Evolutionary conservation across 2,113 vertebrate genomes (phyloP), one percentile per base, ranked within the genome.

Genomic region (Nibea albiflora): DNA sequence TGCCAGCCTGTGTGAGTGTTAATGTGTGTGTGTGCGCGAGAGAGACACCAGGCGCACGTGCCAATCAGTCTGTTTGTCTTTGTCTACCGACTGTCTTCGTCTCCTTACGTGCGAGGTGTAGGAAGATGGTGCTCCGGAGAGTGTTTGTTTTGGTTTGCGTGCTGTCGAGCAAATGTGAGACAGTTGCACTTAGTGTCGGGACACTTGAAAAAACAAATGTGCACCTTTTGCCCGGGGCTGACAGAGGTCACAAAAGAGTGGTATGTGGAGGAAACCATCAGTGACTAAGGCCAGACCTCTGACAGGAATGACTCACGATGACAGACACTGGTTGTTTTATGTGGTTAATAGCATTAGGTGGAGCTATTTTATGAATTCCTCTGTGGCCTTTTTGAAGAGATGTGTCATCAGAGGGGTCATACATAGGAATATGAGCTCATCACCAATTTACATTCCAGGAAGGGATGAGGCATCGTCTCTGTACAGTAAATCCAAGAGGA

Each of bases 191-290:
- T 16, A 42, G 50, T 76, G 78, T 80, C 84, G 67, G 84, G 66
- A 85, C 85, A 85, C 81, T 88, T 83, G 67, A 64, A 84, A 85
- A 79, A 85, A 88, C 90, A 92, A 88, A 90, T 84, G 78, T 64
- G 74, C 81, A 87, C 89, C 92, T 91, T 93, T 89, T 92, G 92
- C 74, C 77, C 0, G 2, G 68, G 64, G 74, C 57, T 69, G 68
- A 62, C 54, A 46, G 75, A 46, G 71, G 82, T 85, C 83, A 84
- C 66, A 69, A 71, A 57, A 50, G 61, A 58, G 5, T 50, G 24
- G 16, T 39, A 39, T 39, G 35, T 54, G 24, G 10, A 52, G 74
- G 46, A 61, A 78, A 20, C 35, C 54, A 42, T 52, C 8, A 20
- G 26, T 66, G 63, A 46, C 70, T 58, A 10, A 66, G 19, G 66